Percentiles rank a stretch among this genome's conserved stretches.
phyloP scores from a whole-genome alignment of 2,888 invertebrate genomes.

The Scaptomyza flava region DNA sequence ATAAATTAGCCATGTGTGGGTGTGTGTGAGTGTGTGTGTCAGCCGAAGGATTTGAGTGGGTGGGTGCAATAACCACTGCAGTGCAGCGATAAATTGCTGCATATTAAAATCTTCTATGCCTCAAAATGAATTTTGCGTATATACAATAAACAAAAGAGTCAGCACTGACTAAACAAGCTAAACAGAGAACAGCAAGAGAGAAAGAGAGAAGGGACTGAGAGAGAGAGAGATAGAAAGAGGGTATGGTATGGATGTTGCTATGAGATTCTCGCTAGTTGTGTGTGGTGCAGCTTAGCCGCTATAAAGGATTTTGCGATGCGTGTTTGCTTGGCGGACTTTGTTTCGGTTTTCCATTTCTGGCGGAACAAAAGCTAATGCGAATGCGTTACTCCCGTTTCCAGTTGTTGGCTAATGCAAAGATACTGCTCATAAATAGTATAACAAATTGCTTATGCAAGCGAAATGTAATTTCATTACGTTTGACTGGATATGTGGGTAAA shows the following conservation, averaged over 20 bases:
- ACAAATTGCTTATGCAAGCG: constrained; percentile 61
- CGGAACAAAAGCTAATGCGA: constrained; percentile 56
- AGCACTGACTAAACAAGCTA: neutral
- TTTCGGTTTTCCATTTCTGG: constrained; percentile 39
- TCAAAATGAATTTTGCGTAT: constrained; percentile 77
- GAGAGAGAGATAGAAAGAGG: no score
- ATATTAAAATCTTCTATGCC: constrained; percentile 66
- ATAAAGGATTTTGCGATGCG: constrained; percentile 50
- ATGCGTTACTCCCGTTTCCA: constrained; percentile 55
- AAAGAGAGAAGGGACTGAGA: neutral
- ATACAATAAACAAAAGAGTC: constrained; percentile 61
- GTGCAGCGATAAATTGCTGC: constrained; percentile 61
- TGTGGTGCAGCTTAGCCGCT: constrained; percentile 46
- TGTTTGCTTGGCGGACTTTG: constrained; percentile 48
- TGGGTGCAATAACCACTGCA: constrained; percentile 40
- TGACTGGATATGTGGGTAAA: constrained; percentile 40
- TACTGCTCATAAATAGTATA: constrained; percentile 36
- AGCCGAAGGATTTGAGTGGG: constrained; percentile 15
- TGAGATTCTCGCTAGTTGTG: neutral
- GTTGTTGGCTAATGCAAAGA: constrained; percentile 54
- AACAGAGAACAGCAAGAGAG: neutral
- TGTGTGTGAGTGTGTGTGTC: constrained; percentile 62
- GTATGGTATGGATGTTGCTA: neutral
- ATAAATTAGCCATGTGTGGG: constrained; percentile 72
- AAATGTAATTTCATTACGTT: constrained; percentile 54